Evolutionary conservation across 2,113 vertebrate species (phyloP).

Genomic region (Potamarius usumacintae): DNA sequence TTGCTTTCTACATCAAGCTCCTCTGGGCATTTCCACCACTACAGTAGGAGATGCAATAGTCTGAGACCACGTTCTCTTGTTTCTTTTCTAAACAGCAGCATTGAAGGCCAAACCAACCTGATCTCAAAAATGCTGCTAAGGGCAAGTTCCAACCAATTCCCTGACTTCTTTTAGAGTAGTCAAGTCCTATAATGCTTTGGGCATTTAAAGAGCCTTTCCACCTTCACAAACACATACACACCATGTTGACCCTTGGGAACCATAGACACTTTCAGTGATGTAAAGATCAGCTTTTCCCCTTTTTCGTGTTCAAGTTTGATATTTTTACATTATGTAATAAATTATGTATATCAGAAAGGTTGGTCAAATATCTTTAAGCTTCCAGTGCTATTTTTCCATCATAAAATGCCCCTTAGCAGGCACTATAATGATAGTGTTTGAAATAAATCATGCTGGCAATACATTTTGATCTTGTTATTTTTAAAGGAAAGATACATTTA

Average conservation of each 20-base stretch:
- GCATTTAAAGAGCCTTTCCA: conserved; percentile 31
- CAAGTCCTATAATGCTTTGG: conserved; percentile 42
- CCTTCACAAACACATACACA: conserved; percentile 35
- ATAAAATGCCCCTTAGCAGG: neutral
- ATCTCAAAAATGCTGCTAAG: conserved; percentile 42
- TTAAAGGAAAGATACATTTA: neutral
- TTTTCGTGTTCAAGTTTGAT: conserved; percentile 42
- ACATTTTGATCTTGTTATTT: conserved; percentile 19
- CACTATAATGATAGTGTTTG: neutral
- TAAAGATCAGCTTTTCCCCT: conserved; percentile 54
- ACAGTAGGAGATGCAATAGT: conserved; percentile 22
- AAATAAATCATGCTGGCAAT: neutral
- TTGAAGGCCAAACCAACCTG: conserved; percentile 40
- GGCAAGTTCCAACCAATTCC: conserved; percentile 44
- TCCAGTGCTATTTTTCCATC: neutral
- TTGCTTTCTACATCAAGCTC: conserved; percentile 7
- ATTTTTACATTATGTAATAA: conserved; percentile 59
- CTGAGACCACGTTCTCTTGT: conserved; percentile 34
- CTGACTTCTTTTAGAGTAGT: conserved; percentile 40
- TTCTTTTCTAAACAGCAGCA: conserved; percentile 39
- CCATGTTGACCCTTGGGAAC: conserved; percentile 62
- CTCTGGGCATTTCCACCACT: conserved; percentile 33
- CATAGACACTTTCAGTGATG: conserved; percentile 58
- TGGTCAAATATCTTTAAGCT: conserved; percentile 10
- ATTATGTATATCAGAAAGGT: conserved; percentile 16